Evolutionary conservation across 1,140 invertebrate genomes (phyloP).

Genomic region (Drosophila sucinea): DNA sequence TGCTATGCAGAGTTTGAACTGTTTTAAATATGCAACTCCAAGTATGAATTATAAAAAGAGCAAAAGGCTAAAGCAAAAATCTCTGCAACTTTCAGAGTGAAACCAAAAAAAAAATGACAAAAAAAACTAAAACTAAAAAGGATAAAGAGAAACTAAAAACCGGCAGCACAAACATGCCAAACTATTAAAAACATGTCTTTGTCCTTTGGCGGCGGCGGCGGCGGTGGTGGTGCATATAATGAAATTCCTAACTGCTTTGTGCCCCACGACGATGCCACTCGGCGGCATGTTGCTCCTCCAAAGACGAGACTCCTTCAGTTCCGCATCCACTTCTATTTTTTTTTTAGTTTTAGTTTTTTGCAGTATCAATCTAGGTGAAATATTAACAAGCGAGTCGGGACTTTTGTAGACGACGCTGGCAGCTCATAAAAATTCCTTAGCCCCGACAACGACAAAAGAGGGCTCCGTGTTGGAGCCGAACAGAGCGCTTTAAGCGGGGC

Average conservation of each 20-base stretch:
- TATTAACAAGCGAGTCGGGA: constrained; percentile 70
- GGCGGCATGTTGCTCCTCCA: constrained; percentile 24
- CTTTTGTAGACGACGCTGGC: constrained; percentile 51
- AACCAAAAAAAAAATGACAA: constrained; percentile 12
- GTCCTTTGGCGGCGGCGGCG: constrained; percentile 57
- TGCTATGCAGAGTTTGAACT: constrained; percentile 35
- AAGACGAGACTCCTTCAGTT: background rate
- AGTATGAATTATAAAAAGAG: constrained; percentile 5
- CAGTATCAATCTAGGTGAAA: constrained; percentile 78
- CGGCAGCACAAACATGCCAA: constrained; percentile 70
- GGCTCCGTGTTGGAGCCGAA: background rate
- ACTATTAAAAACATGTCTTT: constrained; percentile 81
- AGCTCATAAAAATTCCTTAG: constrained; percentile 78
- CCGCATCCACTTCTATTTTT: background rate
- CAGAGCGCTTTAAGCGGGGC: constrained; percentile 50
- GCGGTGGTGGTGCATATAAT: constrained; percentile 65
- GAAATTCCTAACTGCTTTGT: constrained; percentile 67
- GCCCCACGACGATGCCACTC: constrained; percentile 48
- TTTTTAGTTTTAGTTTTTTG: constrained; percentile 25
- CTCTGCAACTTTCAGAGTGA: constrained; percentile 50
- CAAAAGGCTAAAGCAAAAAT: constrained; percentile 54
- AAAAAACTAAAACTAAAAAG: constrained; percentile 12
- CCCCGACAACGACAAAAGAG: constrained; percentile 32
- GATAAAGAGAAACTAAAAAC: constrained; percentile 26
- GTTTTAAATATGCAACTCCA: constrained; percentile 59